Evolutionary conservation across 2,797 vertebrate genomes (phyloP).

Genomic region (Vultur gryphus): DNA sequence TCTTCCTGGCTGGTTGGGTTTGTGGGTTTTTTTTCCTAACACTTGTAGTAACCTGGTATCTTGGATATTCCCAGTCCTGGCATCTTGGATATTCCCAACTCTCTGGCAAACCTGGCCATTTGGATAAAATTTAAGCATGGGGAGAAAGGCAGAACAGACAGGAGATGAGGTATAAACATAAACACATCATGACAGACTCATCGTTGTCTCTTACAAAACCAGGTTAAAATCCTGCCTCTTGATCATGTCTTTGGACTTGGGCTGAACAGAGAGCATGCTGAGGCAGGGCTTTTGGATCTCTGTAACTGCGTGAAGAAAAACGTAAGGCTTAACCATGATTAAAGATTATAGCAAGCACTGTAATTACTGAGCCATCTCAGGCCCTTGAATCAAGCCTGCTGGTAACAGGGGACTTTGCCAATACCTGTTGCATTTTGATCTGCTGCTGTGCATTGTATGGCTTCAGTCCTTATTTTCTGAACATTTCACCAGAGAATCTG

Average conservation of each 20-base stretch:
- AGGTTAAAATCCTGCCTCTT: neutral
- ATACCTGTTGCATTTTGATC: neutral
- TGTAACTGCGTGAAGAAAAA: neutral
- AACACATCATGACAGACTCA: neutral
- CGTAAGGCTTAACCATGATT: neutral
- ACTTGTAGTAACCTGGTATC: neutral
- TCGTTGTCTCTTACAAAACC: neutral
- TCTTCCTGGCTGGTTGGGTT: neutral
- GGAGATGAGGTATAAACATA: neutral
- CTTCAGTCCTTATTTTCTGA: neutral
- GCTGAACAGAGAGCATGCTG: neutral
- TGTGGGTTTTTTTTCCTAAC: rapidly evolving
- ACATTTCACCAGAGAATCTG: neutral
- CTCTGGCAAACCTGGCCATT: neutral
- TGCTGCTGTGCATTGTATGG: neutral
- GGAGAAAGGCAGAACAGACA: neutral
- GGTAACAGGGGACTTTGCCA: neutral
- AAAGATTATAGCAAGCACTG: neutral
- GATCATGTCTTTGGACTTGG: neutral
- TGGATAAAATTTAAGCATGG: neutral
- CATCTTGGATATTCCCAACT: neutral
- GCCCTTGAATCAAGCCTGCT: neutral
- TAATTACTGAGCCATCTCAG: neutral
- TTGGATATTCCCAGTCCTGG: neutral
- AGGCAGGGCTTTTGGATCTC: neutral